Conservation (phyloP, 2,113 vertebrate species). For the Hylia prasina region DNA sequence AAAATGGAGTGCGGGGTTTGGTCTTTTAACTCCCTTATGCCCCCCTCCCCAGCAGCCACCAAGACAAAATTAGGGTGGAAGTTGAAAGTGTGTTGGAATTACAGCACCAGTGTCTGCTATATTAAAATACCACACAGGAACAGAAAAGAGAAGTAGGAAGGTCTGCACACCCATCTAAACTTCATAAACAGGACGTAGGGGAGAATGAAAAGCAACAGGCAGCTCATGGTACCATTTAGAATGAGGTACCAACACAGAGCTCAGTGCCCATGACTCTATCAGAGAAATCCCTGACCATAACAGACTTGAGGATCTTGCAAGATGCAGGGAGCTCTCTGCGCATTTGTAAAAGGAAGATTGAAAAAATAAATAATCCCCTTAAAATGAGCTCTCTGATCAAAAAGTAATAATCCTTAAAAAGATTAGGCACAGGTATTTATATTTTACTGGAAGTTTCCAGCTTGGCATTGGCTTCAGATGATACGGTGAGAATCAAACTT, state of each 20-base stretch:
- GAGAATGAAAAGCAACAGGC: background rate
- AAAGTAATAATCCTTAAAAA: background rate
- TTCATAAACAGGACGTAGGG: background rate
- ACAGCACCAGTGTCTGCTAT: background rate
- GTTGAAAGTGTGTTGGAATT: background rate
- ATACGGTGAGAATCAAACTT: background rate
- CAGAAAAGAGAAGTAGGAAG: background rate
- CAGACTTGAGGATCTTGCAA: background rate
- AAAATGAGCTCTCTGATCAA: background rate
- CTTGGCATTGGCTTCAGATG: background rate
- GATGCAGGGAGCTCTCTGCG: rapidly evolving
- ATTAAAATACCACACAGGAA: background rate
- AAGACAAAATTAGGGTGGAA: background rate
- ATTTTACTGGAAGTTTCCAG: background rate
- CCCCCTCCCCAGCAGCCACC: background rate
- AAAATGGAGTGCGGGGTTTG: background rate
- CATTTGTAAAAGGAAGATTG: background rate
- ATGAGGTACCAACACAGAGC: background rate
- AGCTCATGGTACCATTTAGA: background rate
- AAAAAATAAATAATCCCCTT: background rate
- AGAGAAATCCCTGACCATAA: background rate
- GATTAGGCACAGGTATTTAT: background rate
- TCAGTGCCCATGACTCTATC: background rate
- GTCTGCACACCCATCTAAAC: background rate
- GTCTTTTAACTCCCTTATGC: background rate